A percentile compares a stretch with the other conserved stretches of the same genome.
Evolutionary conservation across 2,797 vertebrate genomes (phyloP).

Genomic region (Helostoma temminkii): DNA sequence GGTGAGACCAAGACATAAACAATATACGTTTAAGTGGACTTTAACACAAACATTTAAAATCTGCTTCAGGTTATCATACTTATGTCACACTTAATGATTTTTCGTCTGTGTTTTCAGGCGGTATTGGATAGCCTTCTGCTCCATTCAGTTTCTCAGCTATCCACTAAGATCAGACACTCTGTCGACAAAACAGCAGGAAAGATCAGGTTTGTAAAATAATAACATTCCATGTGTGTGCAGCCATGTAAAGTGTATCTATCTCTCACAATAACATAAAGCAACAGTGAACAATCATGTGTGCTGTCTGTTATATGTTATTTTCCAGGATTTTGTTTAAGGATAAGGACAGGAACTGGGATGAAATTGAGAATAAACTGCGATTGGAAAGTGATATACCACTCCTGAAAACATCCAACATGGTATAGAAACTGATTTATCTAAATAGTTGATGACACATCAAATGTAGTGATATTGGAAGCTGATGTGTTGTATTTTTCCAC

Average conservation of each 20-base stretch:
- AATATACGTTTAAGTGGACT: not conserved
- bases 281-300: constrained; percentile 1
- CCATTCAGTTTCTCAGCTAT: constrained; percentile 96
- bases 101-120: constrained; percentile 81
- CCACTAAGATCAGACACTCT: constrained; percentile 94
- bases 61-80: not conserved
- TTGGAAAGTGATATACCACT: constrained; percentile 93
- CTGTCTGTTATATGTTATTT: constrained; percentile 9
- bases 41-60: not conserved
- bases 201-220: constrained; percentile 87
- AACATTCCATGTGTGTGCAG: not conserved
- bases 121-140: constrained; percentile 96
- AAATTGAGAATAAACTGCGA: constrained; percentile 94
- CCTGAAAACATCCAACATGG: constrained; percentile 97
- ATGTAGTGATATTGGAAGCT: not conserved
- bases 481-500: not conserved
- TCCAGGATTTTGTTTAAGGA: constrained; percentile 97
- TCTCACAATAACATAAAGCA: not conserved
- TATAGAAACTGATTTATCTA: constrained; percentile 58
- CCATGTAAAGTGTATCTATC: not conserved
- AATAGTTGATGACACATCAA: not conserved
- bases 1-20: constrained; percentile 72
- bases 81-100: constrained; percentile 8
- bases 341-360: constrained; percentile 98
- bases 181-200: constrained; percentile 97